Evolutionary conservation across 2,797 vertebrate species (phyloP).

Genomic region (Tauraco hartlaubi): DNA sequence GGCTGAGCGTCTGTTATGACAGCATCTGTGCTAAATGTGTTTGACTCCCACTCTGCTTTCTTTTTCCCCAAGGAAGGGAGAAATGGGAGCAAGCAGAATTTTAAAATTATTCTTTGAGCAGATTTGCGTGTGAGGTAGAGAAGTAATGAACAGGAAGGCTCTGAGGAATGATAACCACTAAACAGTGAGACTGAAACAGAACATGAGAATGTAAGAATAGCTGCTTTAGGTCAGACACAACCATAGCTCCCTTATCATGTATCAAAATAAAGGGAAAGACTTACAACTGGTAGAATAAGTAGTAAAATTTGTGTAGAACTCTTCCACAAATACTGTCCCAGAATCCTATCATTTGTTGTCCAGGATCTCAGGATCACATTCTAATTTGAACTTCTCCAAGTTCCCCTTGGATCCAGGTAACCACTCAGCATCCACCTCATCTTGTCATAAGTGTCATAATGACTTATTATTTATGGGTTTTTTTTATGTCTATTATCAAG

Average conservation of each 20-base stretch:
- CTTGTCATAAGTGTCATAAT: neutral
- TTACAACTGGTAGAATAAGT: neutral
- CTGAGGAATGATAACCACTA: neutral
- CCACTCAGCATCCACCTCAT: neutral
- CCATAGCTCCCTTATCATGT: accelerated
- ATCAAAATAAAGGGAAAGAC: neutral
- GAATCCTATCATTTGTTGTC: neutral
- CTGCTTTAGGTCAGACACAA: neutral
- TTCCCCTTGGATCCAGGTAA: accelerated
- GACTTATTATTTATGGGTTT: neutral
- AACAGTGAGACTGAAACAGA: neutral
- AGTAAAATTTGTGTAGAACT: neutral
- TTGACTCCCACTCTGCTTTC: neutral
- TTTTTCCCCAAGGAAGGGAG: neutral
- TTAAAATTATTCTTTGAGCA: neutral
- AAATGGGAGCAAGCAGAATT: neutral
- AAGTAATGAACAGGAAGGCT: neutral
- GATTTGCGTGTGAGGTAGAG: neutral
- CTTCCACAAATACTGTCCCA: neutral
- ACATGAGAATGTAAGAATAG: neutral
- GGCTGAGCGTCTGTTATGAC: neutral
- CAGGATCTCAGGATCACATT: neutral
- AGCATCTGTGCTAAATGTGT: neutral
- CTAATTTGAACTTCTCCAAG: neutral
- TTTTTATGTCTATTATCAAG: neutral